Evolutionary conservation across 1,140 invertebrate species (phyloP).

Genomic region (Zaprionus ghesquierei): DNA sequence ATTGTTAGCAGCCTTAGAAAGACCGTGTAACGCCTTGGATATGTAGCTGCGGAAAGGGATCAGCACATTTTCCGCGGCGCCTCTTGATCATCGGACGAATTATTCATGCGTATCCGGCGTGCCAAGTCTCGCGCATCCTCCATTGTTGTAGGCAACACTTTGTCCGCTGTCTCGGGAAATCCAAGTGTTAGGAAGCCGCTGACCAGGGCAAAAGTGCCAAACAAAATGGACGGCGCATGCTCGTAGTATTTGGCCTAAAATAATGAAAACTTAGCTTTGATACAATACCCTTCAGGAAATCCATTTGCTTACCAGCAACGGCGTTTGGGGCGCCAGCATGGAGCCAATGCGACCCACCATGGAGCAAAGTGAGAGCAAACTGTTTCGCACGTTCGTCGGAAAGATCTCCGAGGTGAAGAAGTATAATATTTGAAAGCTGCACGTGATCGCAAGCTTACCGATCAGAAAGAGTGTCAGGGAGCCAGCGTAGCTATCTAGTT

Average conservation of each 20-base stretch:
- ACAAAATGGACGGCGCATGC: slow-evolving; percentile 88
- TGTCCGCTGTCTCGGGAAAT: slow-evolving; percentile 87
- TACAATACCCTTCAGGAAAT: neutral
- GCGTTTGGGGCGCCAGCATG: slow-evolving; percentile 87
- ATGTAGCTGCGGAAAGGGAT: neutral
- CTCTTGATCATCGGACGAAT: slow-evolving; percentile 1
- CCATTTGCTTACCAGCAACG: slow-evolving; percentile 81
- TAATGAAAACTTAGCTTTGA: neutral
- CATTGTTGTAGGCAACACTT: slow-evolving; percentile 87
- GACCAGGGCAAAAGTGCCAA: slow-evolving; percentile 86
- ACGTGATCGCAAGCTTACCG: slow-evolving; percentile 89
- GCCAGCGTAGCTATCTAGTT: slow-evolving; percentile 72
- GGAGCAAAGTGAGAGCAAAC: slow-evolving; percentile 86
- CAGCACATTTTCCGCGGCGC: slow-evolving; percentile 22
- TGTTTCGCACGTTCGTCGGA: slow-evolving; percentile 87
- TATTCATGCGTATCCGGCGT: slow-evolving; percentile 1
- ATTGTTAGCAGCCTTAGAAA: slow-evolving; percentile 18
- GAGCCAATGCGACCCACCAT: slow-evolving; percentile 87
- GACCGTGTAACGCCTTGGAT: neutral
- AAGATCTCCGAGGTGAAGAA: slow-evolving; percentile 89
- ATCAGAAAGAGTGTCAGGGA: slow-evolving; percentile 86
- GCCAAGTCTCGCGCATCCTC: slow-evolving; percentile 84
- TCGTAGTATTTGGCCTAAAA: slow-evolving; percentile 71
- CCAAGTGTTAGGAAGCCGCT: slow-evolving; percentile 85
- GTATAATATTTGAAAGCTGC: slow-evolving; percentile 88